Evolutionary conservation across 2,113 vertebrate genomes (phyloP), one percentile per base, ranked within the genome.

Genomic region (Mastomys natalensis): DNA sequence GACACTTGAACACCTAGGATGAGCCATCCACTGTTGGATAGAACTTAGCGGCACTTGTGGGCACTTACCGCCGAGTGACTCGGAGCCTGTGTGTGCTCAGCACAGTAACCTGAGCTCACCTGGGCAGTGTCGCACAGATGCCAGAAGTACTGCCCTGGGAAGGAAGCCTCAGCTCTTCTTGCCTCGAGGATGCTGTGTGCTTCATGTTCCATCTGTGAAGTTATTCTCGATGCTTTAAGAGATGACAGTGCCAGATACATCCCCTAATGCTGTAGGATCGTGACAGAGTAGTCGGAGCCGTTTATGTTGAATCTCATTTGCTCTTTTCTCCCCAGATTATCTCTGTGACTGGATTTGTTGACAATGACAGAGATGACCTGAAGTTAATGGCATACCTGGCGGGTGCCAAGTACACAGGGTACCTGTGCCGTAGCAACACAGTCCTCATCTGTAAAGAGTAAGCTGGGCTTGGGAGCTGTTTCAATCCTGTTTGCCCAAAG

Each of bases 361-460:
- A 99, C 16, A 99, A 99, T 26, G 99, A 99, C 98, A 98, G 99
- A 96, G 99, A 99, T 84, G 99, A 99, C 98, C 98, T 99, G 89
- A 99, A 99, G 97, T 96, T 99, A 64, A 99, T 99, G 99, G 99
- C 99, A 1, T 99, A 99, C 97, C 97, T 99, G 95, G 99, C 99
- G 11, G 99, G 99, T 9, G 99, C 99, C 97, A 99, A 99, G 43
- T 99, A 99, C 96, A 99, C 99, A 0, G 99, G 99, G 53, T 99
- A 99, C 90, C 98, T 99, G 66, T 99, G 99, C 91, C 99, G 99
- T 87, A 99, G 99, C 97, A 99, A 99, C 98, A 99, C 99, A 0
- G 99, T 99, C 55, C 99, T 99, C 98, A 99, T 99, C 98, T 99
- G 99, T 89, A 99, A 99, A 98, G 99, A 99, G 99, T 99, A 98